These are phyloP conservation scores for Leiothrix lutea DNA, from an alignment of 2,113 vertebrate species.

Conservation along the genomic window DNA sequence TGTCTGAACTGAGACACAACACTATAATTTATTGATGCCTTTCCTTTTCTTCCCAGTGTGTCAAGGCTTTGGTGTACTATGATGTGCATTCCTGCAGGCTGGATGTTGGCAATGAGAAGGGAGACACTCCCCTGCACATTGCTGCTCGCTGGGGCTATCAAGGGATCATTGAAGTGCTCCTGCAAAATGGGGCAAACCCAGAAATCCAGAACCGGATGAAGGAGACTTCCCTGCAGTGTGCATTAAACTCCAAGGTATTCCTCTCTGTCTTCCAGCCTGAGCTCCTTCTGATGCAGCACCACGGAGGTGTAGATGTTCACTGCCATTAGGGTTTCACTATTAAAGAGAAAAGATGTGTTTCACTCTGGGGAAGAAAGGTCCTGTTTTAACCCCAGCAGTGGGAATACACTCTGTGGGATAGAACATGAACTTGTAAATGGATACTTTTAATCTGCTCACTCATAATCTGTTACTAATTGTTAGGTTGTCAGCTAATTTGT, in stretches of 20 bases:
- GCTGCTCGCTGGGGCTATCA: constrained; percentile 96
- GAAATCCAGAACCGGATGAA: constrained; percentile 82
- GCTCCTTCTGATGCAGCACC: not conserved
- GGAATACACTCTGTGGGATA: not conserved
- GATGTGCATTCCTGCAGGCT: constrained; percentile 85
- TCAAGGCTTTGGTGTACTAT: constrained; percentile 96
- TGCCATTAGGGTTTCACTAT: not conserved
- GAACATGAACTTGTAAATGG: not conserved
- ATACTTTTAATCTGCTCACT: not conserved
- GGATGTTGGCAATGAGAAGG: constrained; percentile 91
- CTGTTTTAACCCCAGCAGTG: not conserved
- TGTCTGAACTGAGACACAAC: not conserved
- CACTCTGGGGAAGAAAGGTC: not conserved
- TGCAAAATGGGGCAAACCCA: constrained; percentile 89
- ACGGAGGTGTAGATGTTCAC: not conserved
- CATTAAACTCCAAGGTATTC: constrained; percentile 91
- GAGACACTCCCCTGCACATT: constrained; percentile 90
- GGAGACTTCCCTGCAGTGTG: constrained; percentile 86
- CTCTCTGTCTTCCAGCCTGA: not conserved
- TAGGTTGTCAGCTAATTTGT: not conserved
- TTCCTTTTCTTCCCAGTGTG: constrained; percentile 80
- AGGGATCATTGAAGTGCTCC: constrained; percentile 88
- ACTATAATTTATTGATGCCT: not conserved
- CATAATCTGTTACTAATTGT: not conserved
- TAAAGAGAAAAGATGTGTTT: not conserved